Evolutionary conservation across 2,888 invertebrate species (phyloP), one percentile per base, ranked within the genome.

Genomic region (Hedychridium roseum): DNA sequence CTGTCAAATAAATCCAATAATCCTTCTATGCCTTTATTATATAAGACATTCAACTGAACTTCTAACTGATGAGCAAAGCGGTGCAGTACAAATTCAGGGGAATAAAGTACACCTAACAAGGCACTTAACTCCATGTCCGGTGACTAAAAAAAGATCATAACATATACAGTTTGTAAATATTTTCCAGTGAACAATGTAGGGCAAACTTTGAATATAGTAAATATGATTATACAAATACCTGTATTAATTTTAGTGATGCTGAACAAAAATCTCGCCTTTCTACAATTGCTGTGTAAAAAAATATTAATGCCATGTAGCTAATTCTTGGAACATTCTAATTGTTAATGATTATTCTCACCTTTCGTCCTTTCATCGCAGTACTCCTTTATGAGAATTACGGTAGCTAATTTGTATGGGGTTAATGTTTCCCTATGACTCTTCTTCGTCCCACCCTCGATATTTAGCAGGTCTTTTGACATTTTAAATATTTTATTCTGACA

Each of bases 351-450:
- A 21, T 31, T 30, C 18, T 45, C 63, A 84, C 84, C 79, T 71
- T 80, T 80, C 31, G 79, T 77, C 77, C 84, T 84, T 63, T 88
- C 82, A 62, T 86, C 80, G 39, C 89, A 86, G 80, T 89, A 92
- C 73, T 89, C 88, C 66, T 88, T 84, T 30, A 92, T 88, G 67
- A 92, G 83, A 44, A 90, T 84, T 2, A 90, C 84, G 7, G 92
- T 87, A 1, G 89, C 86, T 61, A 92, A 84, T 83, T 91, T 90
- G 68, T 92, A 91, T 1, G 92, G 90, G 0, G 92, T 92, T 40
- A 92, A 80, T 66, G 83, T 85, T 76, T 88, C 88, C 57, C 82
- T 80, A 64, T 83, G 76, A 38, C 71, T 61, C 54, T 71, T 78
- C 32, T 70, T 77, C 26, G 72, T 63, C 16, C 68, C 68, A 2